Evolutionary conservation across 2,797 vertebrate genomes (phyloP).

Genomic region (Megaceryle alcyon): DNA sequence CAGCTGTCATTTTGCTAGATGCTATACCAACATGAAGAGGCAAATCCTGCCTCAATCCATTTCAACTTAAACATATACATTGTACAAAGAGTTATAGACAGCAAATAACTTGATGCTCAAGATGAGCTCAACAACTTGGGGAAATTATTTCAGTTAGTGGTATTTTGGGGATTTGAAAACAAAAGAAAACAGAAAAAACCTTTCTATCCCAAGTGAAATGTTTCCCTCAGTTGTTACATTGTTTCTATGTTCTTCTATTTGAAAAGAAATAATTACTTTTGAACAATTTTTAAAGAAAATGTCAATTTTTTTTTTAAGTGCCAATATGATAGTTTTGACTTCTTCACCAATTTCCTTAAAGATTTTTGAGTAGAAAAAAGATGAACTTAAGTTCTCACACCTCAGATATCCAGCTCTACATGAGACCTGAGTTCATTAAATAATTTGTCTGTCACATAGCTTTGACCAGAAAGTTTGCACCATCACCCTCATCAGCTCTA

Average conservation of each 20-base stretch:
- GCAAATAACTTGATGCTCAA: neutral
- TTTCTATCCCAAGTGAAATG: neutral
- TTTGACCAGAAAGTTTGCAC: neutral
- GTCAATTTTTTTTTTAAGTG: neutral
- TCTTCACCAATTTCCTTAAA: neutral
- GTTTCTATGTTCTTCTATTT: neutral
- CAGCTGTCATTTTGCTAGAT: neutral
- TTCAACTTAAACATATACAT: neutral
- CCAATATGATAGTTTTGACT: neutral
- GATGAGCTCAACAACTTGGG: neutral
- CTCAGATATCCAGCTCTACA: neutral
- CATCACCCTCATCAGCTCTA: neutral
- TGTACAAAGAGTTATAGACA: neutral
- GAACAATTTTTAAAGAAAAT: neutral
- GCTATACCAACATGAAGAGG: neutral
- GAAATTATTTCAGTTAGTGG: neutral
- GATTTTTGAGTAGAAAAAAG: neutral
- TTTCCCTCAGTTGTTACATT: neutral
- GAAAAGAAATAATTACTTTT: neutral
- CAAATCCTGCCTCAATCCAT: neutral
- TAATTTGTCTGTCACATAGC: neutral
- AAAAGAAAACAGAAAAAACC: neutral
- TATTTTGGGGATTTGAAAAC: neutral
- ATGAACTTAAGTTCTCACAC: neutral
- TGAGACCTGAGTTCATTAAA: neutral